Conservation (phyloP, 2,113 vertebrate species). For the Eptesicus fuscus region DNA sequence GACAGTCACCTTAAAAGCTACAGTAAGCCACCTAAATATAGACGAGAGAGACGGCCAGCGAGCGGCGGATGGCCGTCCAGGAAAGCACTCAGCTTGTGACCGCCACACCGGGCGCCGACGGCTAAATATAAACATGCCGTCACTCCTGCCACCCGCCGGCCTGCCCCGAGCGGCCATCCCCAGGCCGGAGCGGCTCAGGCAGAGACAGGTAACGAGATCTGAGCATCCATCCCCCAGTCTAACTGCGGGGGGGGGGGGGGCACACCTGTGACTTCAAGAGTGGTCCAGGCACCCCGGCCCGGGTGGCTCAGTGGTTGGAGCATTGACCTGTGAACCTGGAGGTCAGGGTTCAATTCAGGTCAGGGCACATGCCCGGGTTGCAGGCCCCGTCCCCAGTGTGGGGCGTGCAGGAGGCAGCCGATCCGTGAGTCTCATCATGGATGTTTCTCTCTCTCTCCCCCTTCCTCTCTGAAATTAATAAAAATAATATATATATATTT, state of each 20-base stretch:
- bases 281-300: background rate
- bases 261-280: background rate
- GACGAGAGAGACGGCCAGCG: background rate
- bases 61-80: background rate
- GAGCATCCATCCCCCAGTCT: background rate
- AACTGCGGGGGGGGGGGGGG: background rate
- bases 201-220: conserved; percentile 14
- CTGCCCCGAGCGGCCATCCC: background rate
- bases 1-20: conserved; percentile 28
- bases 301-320: too few species aligned
- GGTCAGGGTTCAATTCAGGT: too few species aligned
- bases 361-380: too few species aligned
- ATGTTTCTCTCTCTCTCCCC: too few species aligned
- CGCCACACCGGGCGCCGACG: conserved; percentile 36
- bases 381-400: too few species aligned
- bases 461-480: too few species aligned
- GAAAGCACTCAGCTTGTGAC: conserved; percentile 54
- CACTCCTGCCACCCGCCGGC: background rate
- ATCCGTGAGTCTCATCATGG: too few species aligned
- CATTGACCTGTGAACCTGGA: too few species aligned
- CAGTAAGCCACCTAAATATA: conserved; percentile 69
- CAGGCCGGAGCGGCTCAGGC: background rate
- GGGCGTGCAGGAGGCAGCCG: too few species aligned
- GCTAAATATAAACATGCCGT: conserved; percentile 70
- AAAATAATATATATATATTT: too few species aligned